phyloP scores from a whole-genome alignment of 2,888 invertebrate species.

The Chymomyza procnemis region DNA sequence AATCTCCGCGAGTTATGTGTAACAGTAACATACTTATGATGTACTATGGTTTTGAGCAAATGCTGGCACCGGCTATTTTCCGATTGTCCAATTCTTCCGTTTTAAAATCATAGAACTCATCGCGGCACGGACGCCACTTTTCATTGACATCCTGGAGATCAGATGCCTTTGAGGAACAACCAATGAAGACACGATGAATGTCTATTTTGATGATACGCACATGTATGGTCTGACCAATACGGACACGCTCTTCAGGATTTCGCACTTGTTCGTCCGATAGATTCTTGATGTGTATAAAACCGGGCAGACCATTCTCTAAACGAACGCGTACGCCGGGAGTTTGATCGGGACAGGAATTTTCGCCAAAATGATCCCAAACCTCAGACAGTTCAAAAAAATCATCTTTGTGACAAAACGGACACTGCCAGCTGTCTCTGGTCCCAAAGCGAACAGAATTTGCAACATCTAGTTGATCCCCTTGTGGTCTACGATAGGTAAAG shows the following conservation, averaged over 20 bases:
- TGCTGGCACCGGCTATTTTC: slow-evolving; percentile 92
- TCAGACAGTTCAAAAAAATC: slow-evolving; percentile 97
- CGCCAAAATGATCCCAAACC: slow-evolving; percentile 99
- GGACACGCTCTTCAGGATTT: slow-evolving; percentile 95
- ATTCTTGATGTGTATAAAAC: slow-evolving; percentile 95
- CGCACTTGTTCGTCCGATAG: slow-evolving; percentile 95
- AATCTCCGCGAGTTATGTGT: slow-evolving; percentile 74
- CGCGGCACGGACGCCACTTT: slow-evolving; percentile 93
- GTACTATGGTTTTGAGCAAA: slow-evolving; percentile 88
- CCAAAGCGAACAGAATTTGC: slow-evolving; percentile 97
- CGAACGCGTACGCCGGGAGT: slow-evolving; percentile 93
- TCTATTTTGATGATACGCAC: slow-evolving; percentile 97
- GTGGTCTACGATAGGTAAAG: slow-evolving; percentile 92
- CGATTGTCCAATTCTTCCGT: slow-evolving; percentile 88
- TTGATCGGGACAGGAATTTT: slow-evolving; percentile 95
- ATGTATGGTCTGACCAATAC: slow-evolving; percentile 89
- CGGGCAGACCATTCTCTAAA: slow-evolving; percentile 94
- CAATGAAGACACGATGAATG: slow-evolving; percentile 94
- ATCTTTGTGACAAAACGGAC: slow-evolving; percentile 97
- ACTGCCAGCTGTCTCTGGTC: slow-evolving; percentile 96
- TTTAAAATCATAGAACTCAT: slow-evolving; percentile 94
- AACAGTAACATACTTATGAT: slow-evolving; percentile 95
- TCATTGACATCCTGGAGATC: slow-evolving; percentile 94
- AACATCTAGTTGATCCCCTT: slow-evolving; percentile 95
- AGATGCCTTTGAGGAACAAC: slow-evolving; percentile 94